Evolutionary conservation across 1,140 invertebrate genomes (phyloP).

Genomic region (Callitettix versicolor): DNA sequence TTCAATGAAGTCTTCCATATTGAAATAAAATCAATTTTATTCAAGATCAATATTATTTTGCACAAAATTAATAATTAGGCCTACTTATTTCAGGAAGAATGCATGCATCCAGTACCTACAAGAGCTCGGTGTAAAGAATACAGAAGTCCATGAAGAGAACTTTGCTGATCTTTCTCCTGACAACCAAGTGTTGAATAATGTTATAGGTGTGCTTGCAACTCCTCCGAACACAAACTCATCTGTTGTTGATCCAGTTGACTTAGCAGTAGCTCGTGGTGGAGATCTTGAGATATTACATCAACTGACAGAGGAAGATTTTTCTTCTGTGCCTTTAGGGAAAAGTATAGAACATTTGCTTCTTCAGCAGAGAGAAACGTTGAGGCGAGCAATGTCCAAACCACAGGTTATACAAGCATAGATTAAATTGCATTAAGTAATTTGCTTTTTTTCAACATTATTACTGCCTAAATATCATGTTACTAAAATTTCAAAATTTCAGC

Average conservation of each 20-base stretch:
- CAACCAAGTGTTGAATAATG: slow-evolving; percentile 45
- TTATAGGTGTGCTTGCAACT: slow-evolving; percentile 58
- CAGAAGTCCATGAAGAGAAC: slow-evolving; percentile 28
- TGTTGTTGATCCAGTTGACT: slow-evolving; percentile 33
- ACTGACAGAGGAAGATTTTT: slow-evolving; percentile 44
- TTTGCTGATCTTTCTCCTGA: slow-evolving; percentile 45
- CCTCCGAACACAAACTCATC: slow-evolving; percentile 66
- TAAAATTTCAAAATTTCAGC: not conserved
- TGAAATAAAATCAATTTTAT: no score
- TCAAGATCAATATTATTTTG: no score
- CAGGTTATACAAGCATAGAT: slow-evolving; percentile 38
- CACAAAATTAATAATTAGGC: no score
- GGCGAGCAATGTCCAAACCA: slow-evolving; percentile 52
- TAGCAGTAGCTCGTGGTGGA: slow-evolving; percentile 47
- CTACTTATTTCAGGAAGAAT: slow-evolving; percentile 1
- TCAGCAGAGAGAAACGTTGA: slow-evolving; percentile 53
- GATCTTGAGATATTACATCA: slow-evolving; percentile 54
- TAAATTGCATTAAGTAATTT: no score
- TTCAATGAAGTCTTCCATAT: no score
- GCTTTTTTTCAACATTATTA: no score
- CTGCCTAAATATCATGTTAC: no score
- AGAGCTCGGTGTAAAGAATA: slow-evolving; percentile 9
- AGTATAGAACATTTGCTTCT: slow-evolving; percentile 38
- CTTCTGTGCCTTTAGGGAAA: slow-evolving; percentile 38
- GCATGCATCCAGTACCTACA: slow-evolving; percentile 8